A percentile compares a stretch with the other conserved stretches of the same genome.
phyloP scores from a whole-genome alignment of 2,888 invertebrate genomes.

The Halictus quadricinctus region DNA sequence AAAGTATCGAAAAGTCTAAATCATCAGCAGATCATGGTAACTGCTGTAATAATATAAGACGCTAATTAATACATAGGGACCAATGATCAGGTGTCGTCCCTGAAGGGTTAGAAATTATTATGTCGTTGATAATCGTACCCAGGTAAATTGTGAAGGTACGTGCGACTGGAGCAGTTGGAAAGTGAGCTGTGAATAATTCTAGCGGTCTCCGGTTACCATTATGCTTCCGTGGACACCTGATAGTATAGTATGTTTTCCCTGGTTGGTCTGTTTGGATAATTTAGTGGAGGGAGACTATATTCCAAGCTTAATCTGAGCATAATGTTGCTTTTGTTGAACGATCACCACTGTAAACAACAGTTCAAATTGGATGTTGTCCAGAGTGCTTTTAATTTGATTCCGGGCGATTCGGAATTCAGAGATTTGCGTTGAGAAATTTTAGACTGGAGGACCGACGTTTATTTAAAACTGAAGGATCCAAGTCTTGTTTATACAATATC shows the following conservation, averaged over 20 bases:
- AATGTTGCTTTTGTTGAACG: background rate
- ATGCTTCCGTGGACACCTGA: slow-evolving; percentile 24
- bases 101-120: background rate
- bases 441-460: background rate
- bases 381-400: background rate
- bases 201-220: slow-evolving; percentile 18
- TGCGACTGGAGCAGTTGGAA: background rate
- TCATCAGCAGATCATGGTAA: too few relatives aligned
- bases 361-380: background rate
- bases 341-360: background rate
- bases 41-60: too few relatives aligned
- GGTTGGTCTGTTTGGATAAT: slow-evolving; percentile 1
- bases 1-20: too few relatives aligned
- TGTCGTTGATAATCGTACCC: slow-evolving; percentile 12
- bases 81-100: too few relatives aligned
- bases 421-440: background rate
- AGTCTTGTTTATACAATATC: background rate
- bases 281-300: background rate
- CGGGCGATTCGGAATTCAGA: background rate
- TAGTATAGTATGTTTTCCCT: background rate
- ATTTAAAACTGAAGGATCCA: background rate
- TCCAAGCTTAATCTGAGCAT: background rate
- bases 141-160: background rate
- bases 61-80: too few relatives aligned
- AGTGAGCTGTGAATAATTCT: background rate